These are phyloP conservation scores for Mythimna pallens DNA, from an alignment of 2,888 invertebrate species.

Conservation along the genomic window DNA sequence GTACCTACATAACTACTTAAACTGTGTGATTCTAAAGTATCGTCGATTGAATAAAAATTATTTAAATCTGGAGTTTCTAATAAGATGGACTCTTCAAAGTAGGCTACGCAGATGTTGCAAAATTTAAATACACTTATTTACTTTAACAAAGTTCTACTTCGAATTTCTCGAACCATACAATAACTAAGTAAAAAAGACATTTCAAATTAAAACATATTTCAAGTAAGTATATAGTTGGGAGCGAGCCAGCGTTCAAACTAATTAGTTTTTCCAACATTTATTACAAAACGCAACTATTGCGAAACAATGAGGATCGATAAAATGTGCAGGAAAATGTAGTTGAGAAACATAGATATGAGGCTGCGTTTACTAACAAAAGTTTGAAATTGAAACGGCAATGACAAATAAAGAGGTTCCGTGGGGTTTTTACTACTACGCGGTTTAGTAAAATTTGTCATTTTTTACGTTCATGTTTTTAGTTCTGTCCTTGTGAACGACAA, in stretches of 20 bases:
- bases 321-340: constrained; percentile 23
- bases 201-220: constrained; percentile 29
- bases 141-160: not conserved
- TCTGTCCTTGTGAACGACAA: not conserved
- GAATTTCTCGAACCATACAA: not conserved
- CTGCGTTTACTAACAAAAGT: constrained; percentile 14
- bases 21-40: not conserved
- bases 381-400: constrained; percentile 33
- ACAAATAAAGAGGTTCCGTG: constrained; percentile 16
- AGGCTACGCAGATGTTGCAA: not conserved
- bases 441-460: constrained; percentile 10
- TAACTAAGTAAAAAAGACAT: constrained; percentile 4
- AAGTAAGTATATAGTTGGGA: constrained; percentile 5
- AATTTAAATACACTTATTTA: not conserved
- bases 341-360: constrained; percentile 21
- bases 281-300: constrained; percentile 25
- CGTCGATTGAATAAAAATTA: too few species aligned
- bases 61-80: not conserved
- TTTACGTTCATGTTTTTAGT: not conserved
- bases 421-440: constrained; percentile 4
- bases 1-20: too few species aligned
- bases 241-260: constrained; percentile 16
- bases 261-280: constrained; percentile 44
- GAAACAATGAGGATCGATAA: constrained; percentile 35
- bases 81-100: not conserved